A percentile compares a stretch with the other conserved stretches of the same genome.
Conservation (phyloP, 1,140 invertebrate genomes). For the Eumeta japonica region DNA sequence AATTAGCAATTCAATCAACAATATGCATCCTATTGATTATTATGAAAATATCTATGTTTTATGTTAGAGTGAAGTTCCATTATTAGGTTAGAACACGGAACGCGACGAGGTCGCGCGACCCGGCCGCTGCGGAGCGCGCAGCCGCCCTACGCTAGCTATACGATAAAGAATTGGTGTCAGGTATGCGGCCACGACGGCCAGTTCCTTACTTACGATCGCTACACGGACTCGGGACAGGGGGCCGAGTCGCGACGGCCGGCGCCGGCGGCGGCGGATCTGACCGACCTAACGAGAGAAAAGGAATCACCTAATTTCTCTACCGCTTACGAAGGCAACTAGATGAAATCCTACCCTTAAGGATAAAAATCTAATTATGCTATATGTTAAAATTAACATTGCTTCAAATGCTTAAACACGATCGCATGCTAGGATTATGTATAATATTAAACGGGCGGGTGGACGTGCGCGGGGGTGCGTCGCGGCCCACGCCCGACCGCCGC, state of each 20-base stretch:
- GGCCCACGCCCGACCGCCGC: too few relatives aligned
- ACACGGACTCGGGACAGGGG: too few relatives aligned
- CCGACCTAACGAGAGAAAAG: slow-evolving; percentile 52
- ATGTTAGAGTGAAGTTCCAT: slow-evolving; percentile 35
- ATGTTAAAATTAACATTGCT: slow-evolving; percentile 58
- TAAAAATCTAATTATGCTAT: slow-evolving; percentile 54
- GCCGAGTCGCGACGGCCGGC: slow-evolving; percentile 36
- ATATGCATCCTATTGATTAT: slow-evolving; percentile 54
- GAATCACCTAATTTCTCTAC: slow-evolving; percentile 53
- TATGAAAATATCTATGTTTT: slow-evolving; percentile 52
- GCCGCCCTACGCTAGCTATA: slow-evolving; percentile 13
- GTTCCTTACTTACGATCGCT: slow-evolving; percentile 12
- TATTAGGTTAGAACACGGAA: slow-evolving; percentile 18
- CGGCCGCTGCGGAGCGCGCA: neutral
- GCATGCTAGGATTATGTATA: slow-evolving; percentile 15
- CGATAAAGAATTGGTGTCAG: slow-evolving; percentile 35
- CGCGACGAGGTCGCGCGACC: slow-evolving; percentile 4
- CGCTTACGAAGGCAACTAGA: slow-evolving; percentile 53
- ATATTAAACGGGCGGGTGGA: slow-evolving; percentile 7
- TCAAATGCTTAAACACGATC: slow-evolving; percentile 37
- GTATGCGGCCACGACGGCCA: slow-evolving; percentile 35
- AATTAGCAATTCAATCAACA: slow-evolving; percentile 54
- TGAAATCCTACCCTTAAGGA: slow-evolving; percentile 56
- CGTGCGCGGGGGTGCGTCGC: slow-evolving; percentile 15
- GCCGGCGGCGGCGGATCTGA: slow-evolving; percentile 19